A percentile compares a stretch with the other conserved stretches of the same genome.
Conservation (phyloP, 2,888 invertebrate species). For the Callosobruchus maculatus region DNA sequence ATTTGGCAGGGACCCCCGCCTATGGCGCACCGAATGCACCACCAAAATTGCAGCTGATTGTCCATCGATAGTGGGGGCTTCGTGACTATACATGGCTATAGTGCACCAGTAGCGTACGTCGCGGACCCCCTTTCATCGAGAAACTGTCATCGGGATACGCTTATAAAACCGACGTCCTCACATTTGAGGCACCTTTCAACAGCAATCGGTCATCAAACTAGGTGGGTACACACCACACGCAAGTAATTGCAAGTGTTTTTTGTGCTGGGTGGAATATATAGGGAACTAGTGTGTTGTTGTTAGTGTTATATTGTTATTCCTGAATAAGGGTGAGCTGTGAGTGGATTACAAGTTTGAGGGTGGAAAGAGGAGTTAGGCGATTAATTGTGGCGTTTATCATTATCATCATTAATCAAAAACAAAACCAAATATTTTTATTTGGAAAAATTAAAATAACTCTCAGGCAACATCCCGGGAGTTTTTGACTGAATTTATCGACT, state of each 20-base stretch:
- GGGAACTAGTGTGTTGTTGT: too few species aligned
- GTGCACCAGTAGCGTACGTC: not conserved
- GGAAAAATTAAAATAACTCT: too few species aligned
- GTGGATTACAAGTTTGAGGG: not conserved
- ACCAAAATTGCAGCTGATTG: not conserved
- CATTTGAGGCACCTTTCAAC: not conserved
- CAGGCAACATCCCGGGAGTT: too few species aligned
- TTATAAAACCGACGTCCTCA: not conserved
- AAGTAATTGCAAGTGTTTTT: not conserved
- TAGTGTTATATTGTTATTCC: not conserved
- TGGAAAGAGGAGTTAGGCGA: too few species aligned
- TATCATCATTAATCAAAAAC: too few species aligned
- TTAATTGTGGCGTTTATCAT: too few species aligned
- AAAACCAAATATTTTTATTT: too few species aligned
- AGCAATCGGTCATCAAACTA: not conserved
- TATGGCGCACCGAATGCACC: not conserved
- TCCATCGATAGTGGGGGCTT: not conserved
- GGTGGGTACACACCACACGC: not conserved
- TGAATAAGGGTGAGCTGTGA: not conserved
- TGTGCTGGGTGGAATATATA: not conserved
- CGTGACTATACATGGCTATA: not conserved
- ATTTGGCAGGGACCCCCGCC: not conserved
- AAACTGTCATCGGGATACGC: not conserved
- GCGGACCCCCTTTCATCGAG: not conserved
- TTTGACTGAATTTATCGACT: too few species aligned